A percentile compares a stretch with the other conserved stretches of the same genome.
phyloP scores from a whole-genome alignment of 1,140 invertebrate species.

The Ooceraea biroi region DNA sequence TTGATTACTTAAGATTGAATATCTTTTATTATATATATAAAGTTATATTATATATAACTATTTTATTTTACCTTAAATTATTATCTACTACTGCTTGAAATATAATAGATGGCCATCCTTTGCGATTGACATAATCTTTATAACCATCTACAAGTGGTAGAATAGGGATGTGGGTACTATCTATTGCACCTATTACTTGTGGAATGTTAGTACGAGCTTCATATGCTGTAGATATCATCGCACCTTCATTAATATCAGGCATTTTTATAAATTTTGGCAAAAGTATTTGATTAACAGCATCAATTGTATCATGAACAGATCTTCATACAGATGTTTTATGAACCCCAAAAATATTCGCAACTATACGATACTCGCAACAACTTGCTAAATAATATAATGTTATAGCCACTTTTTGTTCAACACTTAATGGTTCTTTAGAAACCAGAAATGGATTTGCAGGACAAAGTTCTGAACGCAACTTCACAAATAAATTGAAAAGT shows the following conservation, averaged over 20 bases:
- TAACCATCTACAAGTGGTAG: neutral
- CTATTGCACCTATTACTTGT: neutral
- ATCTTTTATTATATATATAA: slow-evolving; percentile 12
- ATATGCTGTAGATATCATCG: neutral
- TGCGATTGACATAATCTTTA: neutral
- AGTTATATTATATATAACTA: too few relatives aligned
- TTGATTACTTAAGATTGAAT: slow-evolving; percentile 8
- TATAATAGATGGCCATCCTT: slow-evolving; percentile 6
- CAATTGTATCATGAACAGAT: too few relatives aligned
- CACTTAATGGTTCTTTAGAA: slow-evolving; percentile 11
- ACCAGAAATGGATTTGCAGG: neutral
- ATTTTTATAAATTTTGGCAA: too few relatives aligned
- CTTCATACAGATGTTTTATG: too few relatives aligned
- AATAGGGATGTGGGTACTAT: neutral
- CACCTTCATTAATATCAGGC: too few relatives aligned
- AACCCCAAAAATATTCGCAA: too few relatives aligned
- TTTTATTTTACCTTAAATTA: neutral
- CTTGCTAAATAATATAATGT: too few relatives aligned
- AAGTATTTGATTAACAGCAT: too few relatives aligned
- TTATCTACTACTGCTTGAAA: neutral
- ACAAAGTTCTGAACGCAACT: neutral
- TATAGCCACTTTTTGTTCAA: slow-evolving; percentile 1
- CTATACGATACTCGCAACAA: too few relatives aligned
- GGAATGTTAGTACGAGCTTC: neutral
- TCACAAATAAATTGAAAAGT: slow-evolving; percentile 33